Percentiles rank a stretch among this genome's conserved stretches.
Evolutionary conservation across 2,888 invertebrate species (phyloP).

Genomic region (Trachelus stipa): DNA sequence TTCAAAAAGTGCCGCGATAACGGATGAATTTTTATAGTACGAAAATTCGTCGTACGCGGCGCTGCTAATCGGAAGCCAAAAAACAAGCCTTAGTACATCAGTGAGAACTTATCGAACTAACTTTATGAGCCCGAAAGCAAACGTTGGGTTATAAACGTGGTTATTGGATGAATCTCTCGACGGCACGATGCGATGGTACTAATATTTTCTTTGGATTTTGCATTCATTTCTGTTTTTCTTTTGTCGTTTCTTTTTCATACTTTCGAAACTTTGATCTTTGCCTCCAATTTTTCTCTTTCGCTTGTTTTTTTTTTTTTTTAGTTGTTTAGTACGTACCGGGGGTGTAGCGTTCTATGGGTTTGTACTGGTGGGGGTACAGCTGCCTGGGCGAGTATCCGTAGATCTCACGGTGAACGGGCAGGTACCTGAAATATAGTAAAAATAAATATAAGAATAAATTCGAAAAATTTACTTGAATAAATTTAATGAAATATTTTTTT

Average conservation of each 20-base stretch:
- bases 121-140: slow-evolving; percentile 33
- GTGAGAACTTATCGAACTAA: slow-evolving; percentile 30
- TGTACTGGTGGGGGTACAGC: slow-evolving; percentile 89
- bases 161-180: slow-evolving; percentile 26
- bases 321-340: slow-evolving; percentile 79
- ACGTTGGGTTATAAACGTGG: slow-evolving; percentile 33
- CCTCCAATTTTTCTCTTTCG: slow-evolving; percentile 19
- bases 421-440: slow-evolving; percentile 69
- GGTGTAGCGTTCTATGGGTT: slow-evolving; percentile 80
- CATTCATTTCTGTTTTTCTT: background rate
- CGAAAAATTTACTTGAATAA: background rate
- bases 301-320: slow-evolving; percentile 23
- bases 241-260: slow-evolving; percentile 17
- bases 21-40: background rate
- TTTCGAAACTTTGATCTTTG: slow-evolving; percentile 24
- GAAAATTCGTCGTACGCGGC: slow-evolving; percentile 6
- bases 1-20: background rate
- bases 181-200: slow-evolving; percentile 19
- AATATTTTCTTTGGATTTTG: background rate
- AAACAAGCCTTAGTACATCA: slow-evolving; percentile 33
- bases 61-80: slow-evolving; percentile 39
- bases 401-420: slow-evolving; percentile 89
- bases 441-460: background rate
- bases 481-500: background rate
- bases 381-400: slow-evolving; percentile 91